Conservation (phyloP, 1,140 invertebrate species). For the Drosophila obscura region DNA sequence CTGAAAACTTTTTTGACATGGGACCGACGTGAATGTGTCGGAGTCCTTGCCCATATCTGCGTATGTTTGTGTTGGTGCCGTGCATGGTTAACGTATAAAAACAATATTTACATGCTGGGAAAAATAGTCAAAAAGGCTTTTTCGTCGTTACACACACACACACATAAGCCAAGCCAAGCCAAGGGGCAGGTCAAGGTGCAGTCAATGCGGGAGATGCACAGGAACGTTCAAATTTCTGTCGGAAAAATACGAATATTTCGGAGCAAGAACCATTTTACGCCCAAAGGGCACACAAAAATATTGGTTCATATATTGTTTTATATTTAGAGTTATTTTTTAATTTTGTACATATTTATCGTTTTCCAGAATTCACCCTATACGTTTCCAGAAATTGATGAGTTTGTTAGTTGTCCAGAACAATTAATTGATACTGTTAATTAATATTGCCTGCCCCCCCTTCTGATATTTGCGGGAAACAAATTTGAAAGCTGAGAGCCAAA, state of each 20-base stretch:
- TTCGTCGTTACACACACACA: constrained; percentile 28
- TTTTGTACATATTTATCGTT: background rate
- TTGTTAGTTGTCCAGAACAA: constrained; percentile 26
- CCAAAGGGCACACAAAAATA: background rate
- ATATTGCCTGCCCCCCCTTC: constrained; percentile 1
- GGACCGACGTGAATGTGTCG: constrained; percentile 2
- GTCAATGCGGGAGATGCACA: constrained; percentile 9
- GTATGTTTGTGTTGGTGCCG: constrained; percentile 18
- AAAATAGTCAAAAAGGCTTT: constrained; percentile 75
- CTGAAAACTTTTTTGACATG: constrained; percentile 57
- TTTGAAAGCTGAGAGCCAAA: constrained; percentile 53
- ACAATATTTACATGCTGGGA: constrained; percentile 72
- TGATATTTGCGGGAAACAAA: constrained; percentile 18
- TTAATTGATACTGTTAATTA: constrained; percentile 68
- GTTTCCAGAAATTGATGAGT: constrained; percentile 35
- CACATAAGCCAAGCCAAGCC: background rate
- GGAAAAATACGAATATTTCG: too few species aligned
- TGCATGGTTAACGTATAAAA: constrained; percentile 62
- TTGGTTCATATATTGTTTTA: background rate
- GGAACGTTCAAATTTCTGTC: constrained; percentile 8
- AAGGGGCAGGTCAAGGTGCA: constrained; percentile 34
- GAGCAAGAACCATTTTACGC: too few species aligned
- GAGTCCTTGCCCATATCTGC: too few species aligned
- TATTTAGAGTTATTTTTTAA: background rate
- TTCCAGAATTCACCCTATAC: background rate